A percentile compares a stretch with the other conserved stretches of the same genome.
phyloP scores from a whole-genome alignment of 2,888 invertebrate species.

The Chrysopilus asiliformis region DNA sequence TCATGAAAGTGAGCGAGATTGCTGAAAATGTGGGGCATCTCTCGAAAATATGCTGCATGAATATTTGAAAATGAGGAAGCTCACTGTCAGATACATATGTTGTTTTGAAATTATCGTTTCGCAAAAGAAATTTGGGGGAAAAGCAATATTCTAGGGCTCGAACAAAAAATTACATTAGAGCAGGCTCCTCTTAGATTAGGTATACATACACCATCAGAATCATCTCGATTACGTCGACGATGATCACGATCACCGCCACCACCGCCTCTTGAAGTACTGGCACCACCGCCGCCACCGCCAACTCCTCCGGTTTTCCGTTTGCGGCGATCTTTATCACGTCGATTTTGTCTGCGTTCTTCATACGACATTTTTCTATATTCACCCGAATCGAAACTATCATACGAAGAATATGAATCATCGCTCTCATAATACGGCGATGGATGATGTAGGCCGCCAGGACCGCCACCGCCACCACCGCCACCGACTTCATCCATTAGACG shows the following conservation, averaged over 20 bases:
- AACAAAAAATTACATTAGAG: slow-evolving; percentile 44
- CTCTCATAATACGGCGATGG: slow-evolving; percentile 39
- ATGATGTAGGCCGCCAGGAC: neutral
- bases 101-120: no score
- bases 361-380: slow-evolving; percentile 28
- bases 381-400: slow-evolving; percentile 40
- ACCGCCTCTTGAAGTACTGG: slow-evolving; percentile 35
- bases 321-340: slow-evolving; percentile 34
- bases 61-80: no score
- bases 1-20: no score
- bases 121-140: no score
- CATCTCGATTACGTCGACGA: slow-evolving; percentile 43
- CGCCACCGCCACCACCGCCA: no score
- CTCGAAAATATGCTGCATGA: no score
- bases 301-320: slow-evolving; percentile 22
- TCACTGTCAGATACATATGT: no score
- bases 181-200: slow-evolving; percentile 85
- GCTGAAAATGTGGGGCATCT: no score
- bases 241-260: slow-evolving; percentile 40
- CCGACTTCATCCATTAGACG: slow-evolving; percentile 15
- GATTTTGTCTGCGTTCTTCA: slow-evolving; percentile 35
- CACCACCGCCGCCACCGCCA: slow-evolving; percentile 36
- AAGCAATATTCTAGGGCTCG: no score
- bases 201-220: slow-evolving; percentile 61
- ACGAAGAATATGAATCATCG: slow-evolving; percentile 42